Conservation (phyloP, 2,888 invertebrate genomes). For the Priocnemis perturbator region DNA sequence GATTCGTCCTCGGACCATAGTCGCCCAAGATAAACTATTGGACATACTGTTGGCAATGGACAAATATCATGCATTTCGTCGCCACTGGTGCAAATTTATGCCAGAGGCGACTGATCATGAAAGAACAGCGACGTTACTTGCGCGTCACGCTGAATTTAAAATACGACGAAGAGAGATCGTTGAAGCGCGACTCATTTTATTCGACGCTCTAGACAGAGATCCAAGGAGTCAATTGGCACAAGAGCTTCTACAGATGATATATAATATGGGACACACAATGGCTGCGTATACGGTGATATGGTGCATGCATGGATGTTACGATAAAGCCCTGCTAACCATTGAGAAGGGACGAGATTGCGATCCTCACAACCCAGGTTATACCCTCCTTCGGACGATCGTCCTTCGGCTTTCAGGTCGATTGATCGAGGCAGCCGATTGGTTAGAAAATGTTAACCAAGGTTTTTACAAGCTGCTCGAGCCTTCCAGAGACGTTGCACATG, state of each 20-base stretch:
- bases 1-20: too few relatives aligned
- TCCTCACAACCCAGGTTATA: conserved; percentile 59
- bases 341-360: conserved; percentile 56
- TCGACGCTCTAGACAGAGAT: conserved; percentile 48
- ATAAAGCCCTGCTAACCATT: conserved; percentile 52
- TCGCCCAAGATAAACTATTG: conserved; percentile 48
- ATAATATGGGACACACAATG: conserved; percentile 46
- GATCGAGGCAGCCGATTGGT: conserved; percentile 50
- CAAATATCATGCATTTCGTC: conserved; percentile 49
- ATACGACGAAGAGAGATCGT: conserved; percentile 47
- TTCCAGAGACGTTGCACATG: conserved; percentile 31
- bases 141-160: conserved; percentile 53
- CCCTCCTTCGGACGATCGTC: conserved; percentile 50
- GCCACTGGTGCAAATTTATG: conserved; percentile 50
- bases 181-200: conserved; percentile 49
- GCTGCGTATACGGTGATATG: conserved; percentile 47
- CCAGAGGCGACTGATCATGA: conserved; percentile 8
- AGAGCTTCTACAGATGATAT: conserved; percentile 49
- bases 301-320: conserved; percentile 56
- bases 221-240: conserved; percentile 38
- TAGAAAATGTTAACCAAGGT: conserved; percentile 44
- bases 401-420: conserved; percentile 54
- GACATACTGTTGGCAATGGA: conserved; percentile 40
- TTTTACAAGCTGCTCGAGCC: conserved; percentile 51
- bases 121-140: conserved; percentile 44